Conservation (phyloP, 1,140 invertebrate species). For the Achroia grisella region DNA sequence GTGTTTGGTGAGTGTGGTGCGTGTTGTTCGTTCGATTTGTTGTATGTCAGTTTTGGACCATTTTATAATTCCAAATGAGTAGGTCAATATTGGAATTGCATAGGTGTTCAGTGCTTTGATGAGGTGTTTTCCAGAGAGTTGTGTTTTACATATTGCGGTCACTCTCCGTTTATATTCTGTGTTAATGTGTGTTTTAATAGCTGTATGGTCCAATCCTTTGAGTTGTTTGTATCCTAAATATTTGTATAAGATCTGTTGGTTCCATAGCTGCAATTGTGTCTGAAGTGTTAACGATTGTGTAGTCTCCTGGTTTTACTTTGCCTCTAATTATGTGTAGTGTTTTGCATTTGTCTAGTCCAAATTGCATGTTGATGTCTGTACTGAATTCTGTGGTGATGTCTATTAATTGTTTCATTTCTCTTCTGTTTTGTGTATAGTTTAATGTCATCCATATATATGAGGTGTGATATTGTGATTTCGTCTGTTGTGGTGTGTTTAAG, state of each 20-base stretch:
- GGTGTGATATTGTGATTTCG: too few species aligned
- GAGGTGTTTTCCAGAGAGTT: conserved; percentile 8
- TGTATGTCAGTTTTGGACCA: conserved; percentile 16
- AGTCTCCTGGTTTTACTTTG: conserved; percentile 10
- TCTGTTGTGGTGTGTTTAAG: conserved; percentile 1
- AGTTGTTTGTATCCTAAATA: conserved; percentile 21
- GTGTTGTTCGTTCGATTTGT: conserved; percentile 11
- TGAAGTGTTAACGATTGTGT: conserved; percentile 1
- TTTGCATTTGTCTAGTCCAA: conserved; percentile 23
- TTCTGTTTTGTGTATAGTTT: conserved; percentile 14
- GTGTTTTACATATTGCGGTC: conserved; percentile 7
- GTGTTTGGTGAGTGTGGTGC: conserved; percentile 1
- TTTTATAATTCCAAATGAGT: conserved; percentile 23
- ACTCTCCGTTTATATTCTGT: conserved; percentile 15
- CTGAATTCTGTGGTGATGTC: conserved; percentile 11
- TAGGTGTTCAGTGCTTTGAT: conserved; percentile 28
- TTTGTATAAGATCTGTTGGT: conserved; percentile 20
- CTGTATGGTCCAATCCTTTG: conserved; percentile 12
- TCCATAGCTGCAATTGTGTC: conserved; percentile 12
- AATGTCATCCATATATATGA: conserved; percentile 22
- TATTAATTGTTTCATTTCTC: conserved; percentile 9
- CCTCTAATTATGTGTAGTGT: conserved; percentile 17
- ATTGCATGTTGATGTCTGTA: conserved; percentile 20
- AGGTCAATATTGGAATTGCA: conserved; percentile 22
- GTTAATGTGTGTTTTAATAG: conserved; percentile 13